Base-by-base conservation (phyloP, 2,113 vertebrate genomes). In the Peromyscus leucopus region DNA sequence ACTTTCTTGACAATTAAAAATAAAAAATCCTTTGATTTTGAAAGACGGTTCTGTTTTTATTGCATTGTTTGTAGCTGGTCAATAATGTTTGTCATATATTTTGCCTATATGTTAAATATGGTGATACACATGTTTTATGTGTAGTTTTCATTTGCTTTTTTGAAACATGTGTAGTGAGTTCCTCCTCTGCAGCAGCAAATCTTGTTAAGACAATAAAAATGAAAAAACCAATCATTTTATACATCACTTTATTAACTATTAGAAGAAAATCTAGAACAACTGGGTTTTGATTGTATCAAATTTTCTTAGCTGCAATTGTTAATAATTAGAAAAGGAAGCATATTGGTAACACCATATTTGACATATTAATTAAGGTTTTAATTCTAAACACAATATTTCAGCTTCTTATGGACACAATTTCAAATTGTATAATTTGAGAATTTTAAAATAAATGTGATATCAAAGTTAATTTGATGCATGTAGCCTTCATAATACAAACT, bases 1-100 rank as follows among this genome's bases (percentile, higher is more conserved):
- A 96, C 79, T 95, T 92, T 96, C 75, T 86, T 83, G 85, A 71
- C 46, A 24, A 87, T 71, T 87, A 51, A 24, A 69, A 59, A 39
- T 22, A 59, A 5, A 74, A 92, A 92, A 3, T 42, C 48, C 42
- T 57, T 61, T 94, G 28, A 80, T 89, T 94, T 31, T 48, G 3
- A 94, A 94, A 96, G 51, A 15, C 82, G 39, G 71, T 74, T n/a
- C 5, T 94, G 31, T 8, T 97, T 92, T 84, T 61, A 87, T 8
- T 59, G 19, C 51, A 78, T 39, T 84, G 21, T 86, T 75, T 89
- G 76, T 5, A 82, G 33, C 3, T 76, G 94, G 46, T 84, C 93
- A 94, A 83, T 51, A 89, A 85, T 93, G 10, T 61, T 72, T 26
- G 61, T 57, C 67, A 87, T 61, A 91, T 87, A 94, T 16, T 86